These are phyloP conservation scores for Tineola bisselliella DNA, from an alignment of 2,888 invertebrate genomes.

Conservation along the genomic window DNA sequence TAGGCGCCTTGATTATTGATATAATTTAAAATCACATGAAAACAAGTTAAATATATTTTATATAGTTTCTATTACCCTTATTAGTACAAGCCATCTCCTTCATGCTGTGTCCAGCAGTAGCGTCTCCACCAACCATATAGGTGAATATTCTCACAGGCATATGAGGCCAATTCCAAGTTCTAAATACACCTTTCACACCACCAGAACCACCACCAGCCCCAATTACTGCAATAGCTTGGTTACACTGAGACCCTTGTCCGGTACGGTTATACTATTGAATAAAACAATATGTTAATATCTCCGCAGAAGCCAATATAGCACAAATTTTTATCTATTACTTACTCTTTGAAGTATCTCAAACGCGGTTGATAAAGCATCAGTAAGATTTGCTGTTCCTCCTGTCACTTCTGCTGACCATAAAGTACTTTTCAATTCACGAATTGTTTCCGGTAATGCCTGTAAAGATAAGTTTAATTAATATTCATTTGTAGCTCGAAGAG, in stretches of 20 bases:
- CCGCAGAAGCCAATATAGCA: background rate
- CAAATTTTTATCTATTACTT: slow-evolving; percentile 23
- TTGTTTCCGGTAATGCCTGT: slow-evolving; percentile 84
- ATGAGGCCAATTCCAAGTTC: slow-evolving; percentile 90
- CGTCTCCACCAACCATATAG: slow-evolving; percentile 93
- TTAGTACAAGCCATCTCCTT: slow-evolving; percentile 97
- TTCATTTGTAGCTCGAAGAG: no score
- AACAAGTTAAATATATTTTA: no score
- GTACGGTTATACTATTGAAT: slow-evolving; percentile 78
- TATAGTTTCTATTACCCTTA: slow-evolving; percentile 73
- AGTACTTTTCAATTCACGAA: slow-evolving; percentile 81
- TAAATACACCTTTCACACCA: slow-evolving; percentile 71
- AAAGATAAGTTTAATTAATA: slow-evolving; percentile 15
- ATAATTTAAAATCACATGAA: no score
- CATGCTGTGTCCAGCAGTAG: slow-evolving; percentile 85
- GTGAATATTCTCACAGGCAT: slow-evolving; percentile 96
- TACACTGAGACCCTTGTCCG: slow-evolving; percentile 90
- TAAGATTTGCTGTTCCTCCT: slow-evolving; percentile 84
- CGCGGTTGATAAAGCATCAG: slow-evolving; percentile 88
- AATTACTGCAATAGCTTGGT: slow-evolving; percentile 98
- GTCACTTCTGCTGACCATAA: slow-evolving; percentile 79
- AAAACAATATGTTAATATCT: no score
- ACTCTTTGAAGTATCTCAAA: slow-evolving; percentile 92
- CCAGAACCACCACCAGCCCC: slow-evolving; percentile 92
- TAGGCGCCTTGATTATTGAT: no score